Conservation (phyloP, 2,797 vertebrate species). For the Agapornis canus region DNA sequence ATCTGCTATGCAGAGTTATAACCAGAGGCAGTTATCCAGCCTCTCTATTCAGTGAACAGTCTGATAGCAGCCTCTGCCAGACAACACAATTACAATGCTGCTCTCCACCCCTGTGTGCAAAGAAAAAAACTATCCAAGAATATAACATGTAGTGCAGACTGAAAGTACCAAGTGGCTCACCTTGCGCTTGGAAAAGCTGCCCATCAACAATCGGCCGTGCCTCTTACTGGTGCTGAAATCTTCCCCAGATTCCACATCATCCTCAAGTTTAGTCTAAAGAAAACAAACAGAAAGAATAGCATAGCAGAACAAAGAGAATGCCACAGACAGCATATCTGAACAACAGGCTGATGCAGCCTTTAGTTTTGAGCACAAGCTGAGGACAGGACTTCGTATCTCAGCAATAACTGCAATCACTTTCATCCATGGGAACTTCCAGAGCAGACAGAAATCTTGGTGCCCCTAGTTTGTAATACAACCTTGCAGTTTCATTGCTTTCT, state of each 20-base stretch:
- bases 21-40: neutral
- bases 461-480: neutral
- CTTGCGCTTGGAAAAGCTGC: constrained; percentile 94
- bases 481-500: neutral
- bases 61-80: neutral
- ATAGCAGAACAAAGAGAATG: neutral
- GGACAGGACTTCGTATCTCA: neutral
- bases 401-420: neutral
- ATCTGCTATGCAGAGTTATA: neutral
- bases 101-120: neutral
- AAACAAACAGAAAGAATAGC: neutral
- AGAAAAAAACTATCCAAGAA: neutral
- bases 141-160: neutral
- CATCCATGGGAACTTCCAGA: neutral
- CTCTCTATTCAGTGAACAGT: neutral
- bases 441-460: neutral
- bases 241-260: constrained; percentile 82
- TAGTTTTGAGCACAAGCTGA: neutral
- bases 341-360: neutral
- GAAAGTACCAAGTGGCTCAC: constrained; percentile 53
- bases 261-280: constrained; percentile 84
- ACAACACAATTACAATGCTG: neutral
- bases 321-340: neutral
- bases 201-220: constrained; percentile 81
- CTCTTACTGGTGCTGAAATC: constrained; percentile 81